Conservation (phyloP, 2,888 invertebrate species). For the Leucophora obtusa region DNA sequence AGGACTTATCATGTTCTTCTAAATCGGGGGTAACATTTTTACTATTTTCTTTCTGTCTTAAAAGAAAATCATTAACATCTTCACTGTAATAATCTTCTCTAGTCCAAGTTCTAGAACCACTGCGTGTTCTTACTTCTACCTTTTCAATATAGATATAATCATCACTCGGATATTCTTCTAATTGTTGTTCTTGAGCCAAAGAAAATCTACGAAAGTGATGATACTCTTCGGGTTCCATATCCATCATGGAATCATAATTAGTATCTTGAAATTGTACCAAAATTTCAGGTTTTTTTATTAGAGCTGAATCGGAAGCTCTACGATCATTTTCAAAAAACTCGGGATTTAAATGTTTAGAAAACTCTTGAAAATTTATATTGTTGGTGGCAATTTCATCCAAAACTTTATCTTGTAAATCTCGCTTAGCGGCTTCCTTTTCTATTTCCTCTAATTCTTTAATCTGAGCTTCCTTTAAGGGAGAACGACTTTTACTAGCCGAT, state of each 20-base stretch:
- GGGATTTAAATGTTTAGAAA: conserved; percentile 71
- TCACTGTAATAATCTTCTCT: conserved; percentile 72
- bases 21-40: not conserved
- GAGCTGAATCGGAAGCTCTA: conserved; percentile 75
- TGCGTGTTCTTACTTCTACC: conserved; percentile 72
- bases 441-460: conserved; percentile 66
- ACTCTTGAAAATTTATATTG: conserved; percentile 72
- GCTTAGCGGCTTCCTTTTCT: conserved; percentile 68
- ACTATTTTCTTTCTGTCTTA: not conserved
- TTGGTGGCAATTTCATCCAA: conserved; percentile 72
- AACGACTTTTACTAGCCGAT: conserved; percentile 75
- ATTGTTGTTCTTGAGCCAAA: conserved; percentile 73
- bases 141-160: conserved; percentile 74
- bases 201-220: conserved; percentile 77
- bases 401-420: conserved; percentile 72
- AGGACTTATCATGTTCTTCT: not conserved
- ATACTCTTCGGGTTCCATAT: conserved; percentile 77
- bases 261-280: conserved; percentile 68
- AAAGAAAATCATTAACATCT: conserved; percentile 60
- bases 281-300: conserved; percentile 71
- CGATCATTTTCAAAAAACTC: conserved; percentile 74
- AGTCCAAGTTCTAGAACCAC: conserved; percentile 73
- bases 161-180: conserved; percentile 75
- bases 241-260: conserved; percentile 57
- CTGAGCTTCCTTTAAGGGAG: conserved; percentile 68